Evolutionary conservation across 2,888 invertebrate species (phyloP).

Genomic region (Macrosiphum euphorbiae): DNA sequence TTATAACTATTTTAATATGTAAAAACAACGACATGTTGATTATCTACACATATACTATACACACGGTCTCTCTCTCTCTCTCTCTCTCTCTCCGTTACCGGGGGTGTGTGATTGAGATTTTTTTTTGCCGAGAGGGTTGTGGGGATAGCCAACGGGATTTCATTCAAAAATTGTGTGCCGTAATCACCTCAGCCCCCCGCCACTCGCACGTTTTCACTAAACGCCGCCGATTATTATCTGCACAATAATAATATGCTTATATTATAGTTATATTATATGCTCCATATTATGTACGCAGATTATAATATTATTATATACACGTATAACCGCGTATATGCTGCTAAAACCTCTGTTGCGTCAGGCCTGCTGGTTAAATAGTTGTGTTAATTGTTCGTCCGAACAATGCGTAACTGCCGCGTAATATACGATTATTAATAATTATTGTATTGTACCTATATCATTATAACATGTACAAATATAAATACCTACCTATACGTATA

Average conservation of each 20-base stretch:
- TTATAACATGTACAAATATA: too few relatives aligned
- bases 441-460: not conserved
- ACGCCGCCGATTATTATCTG: not conserved
- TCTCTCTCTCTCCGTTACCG: not conserved
- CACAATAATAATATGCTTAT: not conserved
- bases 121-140: not conserved
- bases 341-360: not conserved
- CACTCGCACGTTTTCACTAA: not conserved
- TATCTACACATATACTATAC: too few relatives aligned
- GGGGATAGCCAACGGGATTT: not conserved
- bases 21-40: not conserved
- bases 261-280: not conserved
- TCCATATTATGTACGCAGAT: not conserved
- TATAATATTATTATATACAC: not conserved
- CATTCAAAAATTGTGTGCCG: not conserved
- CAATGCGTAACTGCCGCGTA: not conserved
- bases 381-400: not conserved
- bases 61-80: not conserved
- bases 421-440: not conserved
- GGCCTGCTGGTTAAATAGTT: constrained; percentile 5
- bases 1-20: not conserved
- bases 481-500: too few relatives aligned
- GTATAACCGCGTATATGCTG: not conserved
- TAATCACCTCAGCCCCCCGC: not conserved
- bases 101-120: not conserved